Evolutionary conservation across 2,797 vertebrate genomes (phyloP).

Genomic region (Thalassophryne amazonica): DNA sequence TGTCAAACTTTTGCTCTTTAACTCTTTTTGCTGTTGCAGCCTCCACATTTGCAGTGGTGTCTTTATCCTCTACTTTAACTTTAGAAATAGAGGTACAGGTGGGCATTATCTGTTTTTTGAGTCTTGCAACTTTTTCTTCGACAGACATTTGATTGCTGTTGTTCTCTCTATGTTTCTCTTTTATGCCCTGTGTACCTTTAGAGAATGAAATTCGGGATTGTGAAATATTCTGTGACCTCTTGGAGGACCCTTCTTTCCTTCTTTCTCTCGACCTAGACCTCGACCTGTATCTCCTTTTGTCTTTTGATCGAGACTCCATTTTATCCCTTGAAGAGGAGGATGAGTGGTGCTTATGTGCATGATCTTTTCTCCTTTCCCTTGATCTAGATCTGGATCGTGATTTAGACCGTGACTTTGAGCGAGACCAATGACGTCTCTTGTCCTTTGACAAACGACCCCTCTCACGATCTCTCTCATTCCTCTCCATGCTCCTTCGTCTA

Average conservation of each 20-base stretch:
- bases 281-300: slow-evolving; percentile 60
- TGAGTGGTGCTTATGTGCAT: slow-evolving; percentile 34
- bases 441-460: slow-evolving; percentile 60
- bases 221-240: slow-evolving; percentile 37
- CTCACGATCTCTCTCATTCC: slow-evolving; percentile 49
- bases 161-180: slow-evolving; percentile 51
- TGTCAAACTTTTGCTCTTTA: slow-evolving; percentile 19
- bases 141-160: neutral
- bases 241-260: slow-evolving; percentile 36
- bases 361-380: slow-evolving; percentile 77
- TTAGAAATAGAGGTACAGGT: neutral
- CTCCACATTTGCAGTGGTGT: slow-evolving; percentile 5
- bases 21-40: neutral
- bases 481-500: slow-evolving; percentile 54
- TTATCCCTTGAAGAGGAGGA: slow-evolving; percentile 43
- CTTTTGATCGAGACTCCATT: slow-evolving; percentile 49
- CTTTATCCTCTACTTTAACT: slow-evolving; percentile 34
- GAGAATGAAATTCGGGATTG: slow-evolving; percentile 5
- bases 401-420: slow-evolving; percentile 53
- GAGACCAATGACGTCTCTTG: slow-evolving; percentile 58
- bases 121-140: slow-evolving; percentile 16
- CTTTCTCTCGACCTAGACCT: slow-evolving; percentile 72
- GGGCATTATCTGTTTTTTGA: slow-evolving; percentile 15
- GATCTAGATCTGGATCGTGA: slow-evolving; percentile 74
- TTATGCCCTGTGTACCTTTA: slow-evolving; percentile 33